These are phyloP conservation scores for Saimiri boliviensis DNA, from an alignment of 2,113 vertebrate genomes.

Conservation along the genomic window DNA sequence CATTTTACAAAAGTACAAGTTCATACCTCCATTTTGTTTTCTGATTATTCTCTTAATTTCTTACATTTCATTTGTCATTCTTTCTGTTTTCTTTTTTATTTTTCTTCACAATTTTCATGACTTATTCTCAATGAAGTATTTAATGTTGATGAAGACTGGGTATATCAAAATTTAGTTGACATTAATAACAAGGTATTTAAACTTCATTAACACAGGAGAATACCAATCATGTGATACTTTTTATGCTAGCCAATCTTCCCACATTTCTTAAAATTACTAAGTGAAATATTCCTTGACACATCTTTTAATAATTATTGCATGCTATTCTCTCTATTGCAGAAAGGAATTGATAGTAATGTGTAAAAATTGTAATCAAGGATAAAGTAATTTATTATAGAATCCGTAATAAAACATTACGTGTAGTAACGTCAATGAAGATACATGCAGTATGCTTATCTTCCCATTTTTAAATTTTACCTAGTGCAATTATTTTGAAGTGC, in stretches of 20 bases:
- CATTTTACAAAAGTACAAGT: background rate
- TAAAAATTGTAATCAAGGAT: background rate
- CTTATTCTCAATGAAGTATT: background rate
- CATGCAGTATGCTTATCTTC: background rate
- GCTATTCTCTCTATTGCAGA: background rate
- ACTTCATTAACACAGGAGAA: background rate
- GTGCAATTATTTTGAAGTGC: background rate
- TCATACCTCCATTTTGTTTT: background rate
- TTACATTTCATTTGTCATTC: background rate
- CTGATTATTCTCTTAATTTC: background rate
- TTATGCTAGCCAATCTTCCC: background rate
- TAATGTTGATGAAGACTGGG: background rate
- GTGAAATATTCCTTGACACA: background rate
- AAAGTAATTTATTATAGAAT: background rate
- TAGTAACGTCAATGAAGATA: background rate
- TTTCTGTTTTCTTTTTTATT: background rate
- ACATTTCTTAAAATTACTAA: background rate
- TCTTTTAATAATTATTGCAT: background rate
- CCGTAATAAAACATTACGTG: background rate
- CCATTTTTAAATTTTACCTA: background rate
- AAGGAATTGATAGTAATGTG: background rate
- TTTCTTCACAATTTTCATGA: background rate
- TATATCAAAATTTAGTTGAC: background rate
- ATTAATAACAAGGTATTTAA: background rate
- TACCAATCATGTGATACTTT: background rate